Base-by-base conservation (phyloP, 1,140 invertebrate species). In the Bombus picipes region DNA sequence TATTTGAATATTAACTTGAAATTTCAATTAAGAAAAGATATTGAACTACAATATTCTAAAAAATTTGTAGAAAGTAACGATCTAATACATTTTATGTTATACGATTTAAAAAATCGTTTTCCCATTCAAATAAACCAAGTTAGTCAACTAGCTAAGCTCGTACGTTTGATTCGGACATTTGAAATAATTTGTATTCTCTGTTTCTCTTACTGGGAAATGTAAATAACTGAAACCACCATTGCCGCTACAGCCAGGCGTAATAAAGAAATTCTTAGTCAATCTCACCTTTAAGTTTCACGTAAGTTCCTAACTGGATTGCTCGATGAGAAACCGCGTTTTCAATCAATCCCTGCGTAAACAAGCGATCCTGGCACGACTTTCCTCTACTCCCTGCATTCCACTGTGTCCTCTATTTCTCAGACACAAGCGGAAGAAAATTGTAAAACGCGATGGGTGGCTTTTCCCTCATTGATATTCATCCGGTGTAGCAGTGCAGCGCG, bases 401-500 rank as follows among this genome's bases (percentile, higher is more conserved):
- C 22, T 59, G 41, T 66, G 72, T n/a, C 37, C 65, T 87, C 66
- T 75, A n/a, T 72, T 81, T 59, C 65, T 77, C 77, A 81, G 80
- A 85, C 80, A 75, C 84, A 75, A 86, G 66, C 82, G 79, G 79
- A 76, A 89, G 81, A 91, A 92, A 91, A 92, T 92, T 93, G 92
- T 93, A 92, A 94, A 94, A 92, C 90, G 92, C 92, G 87, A 92
- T 82, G 91, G 91, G 89, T 92, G 91, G 88, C 89, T 92, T 93
- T 91, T 89, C 62, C 86, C 90, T 94, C 93, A 94, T 95, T 95
- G 94, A 95, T 94, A 95, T 95, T 95, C 94, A 94, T 94, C 91
- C 90, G 86, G 85, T 92, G 94, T 94, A 89, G 90, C 92, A 86
- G 85, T 86, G 87, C 86, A 92, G 84, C 93, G 88, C 93, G 93